Conservation (phyloP, 1,140 invertebrate species). For the Neomicropteryx cornuta region DNA sequence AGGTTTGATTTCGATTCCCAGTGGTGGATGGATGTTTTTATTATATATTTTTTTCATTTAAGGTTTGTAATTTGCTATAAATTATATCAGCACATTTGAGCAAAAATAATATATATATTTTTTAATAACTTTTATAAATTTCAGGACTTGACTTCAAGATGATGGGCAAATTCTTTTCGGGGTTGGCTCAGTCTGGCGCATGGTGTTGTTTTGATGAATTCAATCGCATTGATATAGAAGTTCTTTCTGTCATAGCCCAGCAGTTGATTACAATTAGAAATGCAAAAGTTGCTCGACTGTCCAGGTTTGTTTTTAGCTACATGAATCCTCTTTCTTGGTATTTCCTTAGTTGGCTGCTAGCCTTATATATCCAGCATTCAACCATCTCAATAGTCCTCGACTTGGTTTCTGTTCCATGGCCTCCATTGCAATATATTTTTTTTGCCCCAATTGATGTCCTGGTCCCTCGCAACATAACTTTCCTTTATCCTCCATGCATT, state of each 20-base stretch:
- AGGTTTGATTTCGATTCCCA: too few species aligned
- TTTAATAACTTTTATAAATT: constrained; percentile 3
- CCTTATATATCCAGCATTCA: background rate
- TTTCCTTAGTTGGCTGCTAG: background rate
- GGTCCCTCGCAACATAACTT: too few species aligned
- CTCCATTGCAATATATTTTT: too few species aligned
- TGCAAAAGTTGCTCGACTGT: constrained; percentile 55
- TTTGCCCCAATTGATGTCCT: too few species aligned
- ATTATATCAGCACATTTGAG: too few species aligned
- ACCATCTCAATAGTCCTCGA: background rate
- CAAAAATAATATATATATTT: too few species aligned
- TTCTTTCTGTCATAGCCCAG: constrained; percentile 79
- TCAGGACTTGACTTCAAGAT: constrained; percentile 64
- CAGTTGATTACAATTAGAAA: constrained; percentile 69
- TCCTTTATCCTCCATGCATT: too few species aligned
- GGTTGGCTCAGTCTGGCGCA: constrained; percentile 75
- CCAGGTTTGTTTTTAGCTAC: constrained; percentile 40
- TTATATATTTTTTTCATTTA: too few species aligned
- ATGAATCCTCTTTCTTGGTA: too few species aligned
- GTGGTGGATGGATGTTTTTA: too few species aligned
- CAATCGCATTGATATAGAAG: constrained; percentile 84
- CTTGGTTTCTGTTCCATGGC: too few species aligned
- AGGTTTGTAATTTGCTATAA: too few species aligned
- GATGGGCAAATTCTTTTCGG: constrained; percentile 83
- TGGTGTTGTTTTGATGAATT: constrained; percentile 93